phyloP scores from a whole-genome alignment of 2,113 vertebrate genomes.

The Myrmophylax atrothorax region DNA sequence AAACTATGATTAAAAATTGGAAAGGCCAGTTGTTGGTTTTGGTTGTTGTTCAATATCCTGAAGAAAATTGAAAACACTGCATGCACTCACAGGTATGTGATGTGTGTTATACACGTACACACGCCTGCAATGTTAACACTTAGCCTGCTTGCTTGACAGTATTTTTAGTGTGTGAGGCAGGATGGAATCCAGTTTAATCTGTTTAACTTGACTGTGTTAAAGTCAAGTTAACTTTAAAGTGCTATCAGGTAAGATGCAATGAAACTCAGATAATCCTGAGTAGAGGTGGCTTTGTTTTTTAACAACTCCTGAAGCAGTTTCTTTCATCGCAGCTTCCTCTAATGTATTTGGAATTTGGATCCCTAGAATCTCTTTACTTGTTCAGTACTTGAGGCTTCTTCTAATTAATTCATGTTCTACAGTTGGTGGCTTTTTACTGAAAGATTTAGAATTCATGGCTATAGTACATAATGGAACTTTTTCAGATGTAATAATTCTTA shows the following conservation, averaged over 20 bases:
- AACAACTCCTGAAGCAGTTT: background rate
- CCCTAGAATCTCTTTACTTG: background rate
- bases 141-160: background rate
- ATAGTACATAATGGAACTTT: background rate
- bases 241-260: background rate
- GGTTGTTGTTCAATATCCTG: background rate
- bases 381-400: background rate
- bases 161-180: background rate
- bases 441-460: background rate
- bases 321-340: background rate
- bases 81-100: background rate
- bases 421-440: background rate
- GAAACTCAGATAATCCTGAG: background rate
- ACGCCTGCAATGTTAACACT: background rate
- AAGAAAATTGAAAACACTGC: background rate
- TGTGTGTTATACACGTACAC: background rate
- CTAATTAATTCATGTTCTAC: background rate
- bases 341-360: background rate
- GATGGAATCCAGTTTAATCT: background rate
- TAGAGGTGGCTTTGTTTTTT: background rate
- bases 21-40: background rate
- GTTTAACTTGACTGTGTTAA: background rate
- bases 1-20: background rate
- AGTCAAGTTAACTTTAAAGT: background rate
- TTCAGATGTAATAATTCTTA: background rate